These are phyloP conservation scores for Stomatorhinus ivindoensis DNA, from an alignment of 2,113 vertebrate species.

Conservation along the genomic window DNA sequence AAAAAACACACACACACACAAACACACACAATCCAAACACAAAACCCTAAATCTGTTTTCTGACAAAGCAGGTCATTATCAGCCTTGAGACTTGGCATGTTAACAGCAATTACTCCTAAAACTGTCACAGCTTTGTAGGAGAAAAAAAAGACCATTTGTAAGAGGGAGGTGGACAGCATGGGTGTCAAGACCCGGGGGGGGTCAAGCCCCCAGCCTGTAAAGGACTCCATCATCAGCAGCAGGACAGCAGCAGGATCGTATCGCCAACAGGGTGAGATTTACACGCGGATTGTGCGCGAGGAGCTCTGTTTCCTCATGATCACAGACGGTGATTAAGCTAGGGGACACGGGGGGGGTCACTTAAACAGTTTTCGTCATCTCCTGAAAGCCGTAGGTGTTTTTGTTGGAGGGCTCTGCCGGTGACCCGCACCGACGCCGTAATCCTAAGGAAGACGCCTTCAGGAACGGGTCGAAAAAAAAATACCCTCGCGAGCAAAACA, in stretches of 20 bases:
- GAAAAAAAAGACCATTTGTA: neutral
- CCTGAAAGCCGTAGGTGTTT: neutral
- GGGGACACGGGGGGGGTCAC: neutral
- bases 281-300: neutral
- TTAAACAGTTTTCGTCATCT: neutral
- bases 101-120: neutral
- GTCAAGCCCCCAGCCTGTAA: neutral
- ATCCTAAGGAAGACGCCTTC: neutral
- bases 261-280: neutral
- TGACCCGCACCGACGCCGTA: neutral
- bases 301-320: neutral
- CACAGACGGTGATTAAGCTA: neutral
- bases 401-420: neutral
- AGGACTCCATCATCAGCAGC: neutral
- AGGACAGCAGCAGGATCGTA: neutral
- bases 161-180: neutral
- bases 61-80: neutral
- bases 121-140: neutral
- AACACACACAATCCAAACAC: neutral
- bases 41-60: neutral
- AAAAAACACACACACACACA: neutral
- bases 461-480: neutral
- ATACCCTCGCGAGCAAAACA: neutral
- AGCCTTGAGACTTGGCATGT: neutral
- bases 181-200: neutral